Percentiles rank a stretch among this genome's conserved stretches.
These are phyloP conservation scores for Xestia ashworthii DNA, from an alignment of 2,888 invertebrate genomes.

Conservation along the genomic window DNA sequence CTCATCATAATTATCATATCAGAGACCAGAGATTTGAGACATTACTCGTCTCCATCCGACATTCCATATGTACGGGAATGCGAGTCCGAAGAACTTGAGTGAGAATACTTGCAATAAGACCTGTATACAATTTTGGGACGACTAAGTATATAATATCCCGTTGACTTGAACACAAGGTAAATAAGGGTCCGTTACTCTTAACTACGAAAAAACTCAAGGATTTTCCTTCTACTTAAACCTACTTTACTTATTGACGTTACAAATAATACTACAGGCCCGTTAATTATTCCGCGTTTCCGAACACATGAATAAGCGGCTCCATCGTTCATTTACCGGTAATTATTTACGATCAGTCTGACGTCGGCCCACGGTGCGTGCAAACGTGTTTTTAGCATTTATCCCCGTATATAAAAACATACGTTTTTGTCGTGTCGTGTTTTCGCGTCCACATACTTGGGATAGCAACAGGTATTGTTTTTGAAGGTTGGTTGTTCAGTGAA, in stretches of 20 bases:
- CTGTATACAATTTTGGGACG: not conserved
- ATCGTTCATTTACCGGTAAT: conserved; percentile 60
- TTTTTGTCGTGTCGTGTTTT: conserved; percentile 49
- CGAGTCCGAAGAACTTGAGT: not conserved
- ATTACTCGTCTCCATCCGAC: not conserved
- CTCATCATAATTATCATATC: not conserved
- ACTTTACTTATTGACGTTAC: not conserved
- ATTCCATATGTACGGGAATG: not conserved
- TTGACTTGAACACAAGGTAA: not conserved
- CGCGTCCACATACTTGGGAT: conserved; percentile 51
- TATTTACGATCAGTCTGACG: conserved; percentile 61
- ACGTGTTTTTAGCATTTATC: conserved; percentile 64
- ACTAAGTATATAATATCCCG: too few relatives aligned
- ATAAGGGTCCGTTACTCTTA: too few relatives aligned
- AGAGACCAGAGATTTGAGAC: not conserved
- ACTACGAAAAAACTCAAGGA: not conserved
- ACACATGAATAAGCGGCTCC: conserved; percentile 59
- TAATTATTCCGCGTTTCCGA: conserved; percentile 50
- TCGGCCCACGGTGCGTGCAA: conserved; percentile 50
- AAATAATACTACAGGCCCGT: conserved; percentile 35
- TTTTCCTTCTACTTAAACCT: conserved; percentile 30
- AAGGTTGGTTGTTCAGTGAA: conserved; percentile 38
- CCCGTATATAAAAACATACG: conserved; percentile 51
- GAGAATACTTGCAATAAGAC: not conserved
- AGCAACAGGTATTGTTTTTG: conserved; percentile 61